Evolutionary conservation across 2,113 vertebrate genomes (phyloP).

Genomic region (Triplophysa dalaica): DNA sequence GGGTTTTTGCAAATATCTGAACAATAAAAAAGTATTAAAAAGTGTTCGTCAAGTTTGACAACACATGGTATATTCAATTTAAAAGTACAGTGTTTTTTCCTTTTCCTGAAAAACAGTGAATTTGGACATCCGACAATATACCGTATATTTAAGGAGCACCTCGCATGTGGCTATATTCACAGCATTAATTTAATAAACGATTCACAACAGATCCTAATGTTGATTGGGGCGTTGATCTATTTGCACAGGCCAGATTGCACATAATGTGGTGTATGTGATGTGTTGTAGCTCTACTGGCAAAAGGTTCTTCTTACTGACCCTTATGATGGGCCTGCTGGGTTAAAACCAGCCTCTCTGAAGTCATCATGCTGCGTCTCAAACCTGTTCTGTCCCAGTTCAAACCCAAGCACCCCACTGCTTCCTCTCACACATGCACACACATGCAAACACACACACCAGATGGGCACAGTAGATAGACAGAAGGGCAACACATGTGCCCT

Average conservation of each 20-base stretch:
- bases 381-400: slow-evolving; percentile 13
- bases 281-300: slow-evolving; percentile 47
- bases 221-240: too few species aligned
- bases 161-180: too few species aligned
- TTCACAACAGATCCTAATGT: too few species aligned
- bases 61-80: too few species aligned
- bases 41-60: too few species aligned
- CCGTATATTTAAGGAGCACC: too few species aligned
- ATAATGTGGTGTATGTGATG: not conserved
- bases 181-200: too few species aligned
- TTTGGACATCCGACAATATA: too few species aligned
- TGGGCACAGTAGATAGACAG: slow-evolving; percentile 58
- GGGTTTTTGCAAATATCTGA: too few species aligned
- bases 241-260: not conserved
- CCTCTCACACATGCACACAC: slow-evolving; percentile 44
- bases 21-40: too few species aligned
- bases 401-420: slow-evolving; percentile 55
- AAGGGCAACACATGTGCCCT: slow-evolving; percentile 64
- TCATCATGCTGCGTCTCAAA: slow-evolving; percentile 42
- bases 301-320: slow-evolving; percentile 47
- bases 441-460: slow-evolving; percentile 53
- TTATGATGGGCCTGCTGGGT: slow-evolving; percentile 48
- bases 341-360: slow-evolving; percentile 59
- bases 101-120: too few species aligned
- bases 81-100: too few species aligned